phyloP scores from a whole-genome alignment of 2,888 invertebrate species.

The Lacanobia oleracea region DNA sequence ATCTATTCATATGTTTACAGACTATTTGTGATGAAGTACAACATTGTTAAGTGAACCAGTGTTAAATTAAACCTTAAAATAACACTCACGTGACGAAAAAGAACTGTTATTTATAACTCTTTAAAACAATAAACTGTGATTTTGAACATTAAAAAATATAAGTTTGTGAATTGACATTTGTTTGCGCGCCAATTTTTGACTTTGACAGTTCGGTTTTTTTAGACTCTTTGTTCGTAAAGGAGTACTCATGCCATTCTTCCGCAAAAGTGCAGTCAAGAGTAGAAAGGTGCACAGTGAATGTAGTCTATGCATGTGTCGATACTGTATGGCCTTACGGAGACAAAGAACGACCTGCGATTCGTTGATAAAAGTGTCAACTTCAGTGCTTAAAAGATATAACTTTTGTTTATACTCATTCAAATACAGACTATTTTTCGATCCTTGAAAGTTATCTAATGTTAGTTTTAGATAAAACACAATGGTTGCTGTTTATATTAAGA shows the following conservation, averaged over 20 bases:
- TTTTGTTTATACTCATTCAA: conserved; percentile 87
- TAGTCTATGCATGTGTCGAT: conserved; percentile 81
- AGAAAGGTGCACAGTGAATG: conserved; percentile 85
- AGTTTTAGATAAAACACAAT: conserved; percentile 61
- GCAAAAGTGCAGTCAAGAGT: conserved; percentile 77
- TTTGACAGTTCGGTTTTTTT: conserved; percentile 52
- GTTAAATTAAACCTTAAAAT: conserved; percentile 22
- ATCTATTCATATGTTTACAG: conserved; percentile 86
- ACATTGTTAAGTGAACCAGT: conserved; percentile 70
- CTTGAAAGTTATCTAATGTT: conserved; percentile 66
- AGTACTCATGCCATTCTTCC: conserved; percentile 88
- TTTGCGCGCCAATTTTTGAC: conserved; percentile 47
- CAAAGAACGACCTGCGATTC: conserved; percentile 83
- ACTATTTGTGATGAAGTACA: conserved; percentile 83
- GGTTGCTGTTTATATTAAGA: conserved; percentile 54
- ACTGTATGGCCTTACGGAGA: conserved; percentile 82
- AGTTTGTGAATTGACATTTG: conserved; percentile 34
- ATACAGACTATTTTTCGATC: conserved; percentile 80
- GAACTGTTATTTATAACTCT: conserved; percentile 24
- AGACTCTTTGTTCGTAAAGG: conserved; percentile 73
- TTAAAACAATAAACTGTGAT: conserved; percentile 28
- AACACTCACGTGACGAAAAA: conserved; percentile 11
- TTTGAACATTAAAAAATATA: conserved; percentile 21
- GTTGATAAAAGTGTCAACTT: conserved; percentile 82
- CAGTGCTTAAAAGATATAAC: conserved; percentile 85